Conservation (phyloP, 2,797 vertebrate species). For the Gorsachius magnificus region DNA sequence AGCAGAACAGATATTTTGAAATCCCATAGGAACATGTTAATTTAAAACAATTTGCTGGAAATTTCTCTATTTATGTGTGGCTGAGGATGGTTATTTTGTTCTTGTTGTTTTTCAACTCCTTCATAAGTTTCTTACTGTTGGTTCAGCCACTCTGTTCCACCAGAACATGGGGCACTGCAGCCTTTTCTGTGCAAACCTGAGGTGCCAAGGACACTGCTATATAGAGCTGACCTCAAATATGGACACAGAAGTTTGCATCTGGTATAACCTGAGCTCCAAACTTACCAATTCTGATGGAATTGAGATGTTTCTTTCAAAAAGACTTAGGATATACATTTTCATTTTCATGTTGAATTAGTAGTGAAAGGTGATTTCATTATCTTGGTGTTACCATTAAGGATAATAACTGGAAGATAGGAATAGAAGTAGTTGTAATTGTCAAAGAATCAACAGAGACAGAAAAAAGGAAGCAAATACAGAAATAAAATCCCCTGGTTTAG, state of each 20-base stretch:
- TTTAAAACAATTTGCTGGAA: neutral
- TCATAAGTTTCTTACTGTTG: neutral
- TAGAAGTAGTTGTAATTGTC: neutral
- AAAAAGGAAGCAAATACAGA: neutral
- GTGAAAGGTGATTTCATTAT: neutral
- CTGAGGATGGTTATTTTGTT: neutral
- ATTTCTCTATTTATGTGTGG: neutral
- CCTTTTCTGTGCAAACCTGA: neutral
- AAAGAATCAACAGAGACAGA: neutral
- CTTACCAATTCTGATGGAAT: neutral
- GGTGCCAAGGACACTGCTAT: neutral
- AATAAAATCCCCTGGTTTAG: neutral
- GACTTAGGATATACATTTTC: neutral
- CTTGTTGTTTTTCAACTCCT: neutral
- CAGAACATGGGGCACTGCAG: neutral
- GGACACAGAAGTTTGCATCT: neutral
- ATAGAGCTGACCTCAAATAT: neutral
- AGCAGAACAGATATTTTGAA: neutral
- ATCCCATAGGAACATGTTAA: fast-evolving
- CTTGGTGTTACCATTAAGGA: neutral
- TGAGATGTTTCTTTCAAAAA: neutral
- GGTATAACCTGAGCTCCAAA: neutral
- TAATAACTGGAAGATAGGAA: neutral
- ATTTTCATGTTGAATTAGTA: neutral
- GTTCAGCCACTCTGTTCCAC: neutral